phyloP scores from a whole-genome alignment of 2,888 invertebrate species.

The Steromphala cineraria region DNA sequence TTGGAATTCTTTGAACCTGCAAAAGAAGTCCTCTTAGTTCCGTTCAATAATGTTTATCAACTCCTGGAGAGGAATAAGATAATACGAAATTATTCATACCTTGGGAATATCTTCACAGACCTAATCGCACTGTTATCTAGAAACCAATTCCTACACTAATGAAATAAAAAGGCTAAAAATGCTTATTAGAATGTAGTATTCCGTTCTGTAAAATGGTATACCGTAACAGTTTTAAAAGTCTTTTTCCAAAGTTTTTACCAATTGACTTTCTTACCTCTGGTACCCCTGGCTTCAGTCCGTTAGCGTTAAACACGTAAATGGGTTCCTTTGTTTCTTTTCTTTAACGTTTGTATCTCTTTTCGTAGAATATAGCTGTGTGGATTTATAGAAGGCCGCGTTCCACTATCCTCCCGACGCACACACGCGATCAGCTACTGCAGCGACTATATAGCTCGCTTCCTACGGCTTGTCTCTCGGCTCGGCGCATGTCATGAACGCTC shows the following conservation, averaged over 20 bases:
- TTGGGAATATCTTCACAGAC: too few species aligned
- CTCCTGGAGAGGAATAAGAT: too few species aligned
- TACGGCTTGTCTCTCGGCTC: neutral
- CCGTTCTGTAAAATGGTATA: too few species aligned
- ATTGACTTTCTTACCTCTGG: neutral
- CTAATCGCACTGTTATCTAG: neutral
- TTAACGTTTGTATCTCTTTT: neutral
- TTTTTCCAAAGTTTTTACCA: neutral
- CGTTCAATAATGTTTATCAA: too few species aligned
- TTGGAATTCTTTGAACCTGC: too few species aligned
- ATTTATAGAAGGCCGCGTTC: neutral
- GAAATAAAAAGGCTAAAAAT: neutral
- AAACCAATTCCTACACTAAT: neutral
- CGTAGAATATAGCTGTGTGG: neutral
- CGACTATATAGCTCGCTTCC: neutral
- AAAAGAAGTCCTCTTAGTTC: too few species aligned
- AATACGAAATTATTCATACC: too few species aligned
- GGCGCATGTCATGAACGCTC: neutral
- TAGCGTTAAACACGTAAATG: neutral
- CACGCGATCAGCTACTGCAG: neutral
- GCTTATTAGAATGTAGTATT: neutral
- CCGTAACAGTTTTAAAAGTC: too few species aligned
- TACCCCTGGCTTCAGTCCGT: neutral
- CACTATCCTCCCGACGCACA: conserved; percentile 7
- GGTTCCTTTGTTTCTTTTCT: neutral